Evolutionary conservation across 2,113 vertebrate genomes (phyloP), one percentile per base, ranked within the genome.

Genomic region (Nyctereutes procyonoides): DNA sequence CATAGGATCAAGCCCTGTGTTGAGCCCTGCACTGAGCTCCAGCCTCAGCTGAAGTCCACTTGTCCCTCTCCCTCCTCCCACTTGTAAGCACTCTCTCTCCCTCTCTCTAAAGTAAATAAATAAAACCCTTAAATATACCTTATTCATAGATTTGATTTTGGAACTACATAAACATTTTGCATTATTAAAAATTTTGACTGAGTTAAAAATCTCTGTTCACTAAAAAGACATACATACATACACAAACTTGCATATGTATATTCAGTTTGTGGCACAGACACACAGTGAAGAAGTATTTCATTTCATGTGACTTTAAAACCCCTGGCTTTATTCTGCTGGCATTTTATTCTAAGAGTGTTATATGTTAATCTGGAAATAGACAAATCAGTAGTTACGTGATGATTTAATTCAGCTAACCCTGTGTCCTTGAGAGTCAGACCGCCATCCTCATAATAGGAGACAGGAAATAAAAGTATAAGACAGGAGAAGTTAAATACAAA

Each of bases 401-500:
- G 9, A 35, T 30, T 73, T 74, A 30, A 56, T 84, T 93, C 15
- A 85, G 43, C 53, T 77, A 95, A 71, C 43, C 28, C 35, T 90
- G 7, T 22, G 55, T 79, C 1, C 3, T 88, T 55, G 24, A 88
- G 16, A 95, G 53, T 30, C 15, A 85, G 32, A 80, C 28, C 65
- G 19, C 65, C 5, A 58, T 53, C 16, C 10, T 92, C 26, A 84
- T 10, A 77, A 77, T 56, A 89, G 24, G 24, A 90, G 14, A 79
- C 28, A 56, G 38, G 14, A 60, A 8, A 51, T 77, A 83, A 6
- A 56, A 15, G 55, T 53, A n/a, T 74, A 76, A 82, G 8, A 43
- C 28, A n/a, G n/a, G 28, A 88, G 55, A 73, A 60, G 17, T n/a
- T 83, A 89, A 95, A 80, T 90, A 89, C 91, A 74, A 90, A 63